Evolutionary conservation across 37 sponge, comb jelly and placozoan genomes (phyloP).

Genomic region (Chondrilla cf. caribensis): DNA sequence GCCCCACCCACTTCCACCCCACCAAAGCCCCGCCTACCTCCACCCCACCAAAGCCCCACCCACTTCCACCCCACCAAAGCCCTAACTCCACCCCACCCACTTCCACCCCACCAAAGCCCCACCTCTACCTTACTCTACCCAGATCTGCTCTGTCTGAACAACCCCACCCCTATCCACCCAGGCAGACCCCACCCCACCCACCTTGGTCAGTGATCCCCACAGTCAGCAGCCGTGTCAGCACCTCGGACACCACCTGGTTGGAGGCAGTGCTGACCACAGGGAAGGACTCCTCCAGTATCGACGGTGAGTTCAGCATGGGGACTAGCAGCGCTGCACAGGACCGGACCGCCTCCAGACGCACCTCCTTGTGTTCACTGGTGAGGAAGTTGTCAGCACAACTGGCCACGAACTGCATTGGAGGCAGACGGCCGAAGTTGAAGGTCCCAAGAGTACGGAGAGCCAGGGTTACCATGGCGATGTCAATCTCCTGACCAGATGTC

Average conservation of each 20-base stretch:
- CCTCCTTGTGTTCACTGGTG: slow-evolving; percentile 47
- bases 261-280: slow-evolving; percentile 20
- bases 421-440: slow-evolving; percentile 78
- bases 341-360: slow-evolving; percentile 78
- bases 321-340: slow-evolving; percentile 76
- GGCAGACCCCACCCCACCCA: no score
- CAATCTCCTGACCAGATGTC: slow-evolving; percentile 34
- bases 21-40: no score
- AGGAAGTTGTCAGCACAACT: slow-evolving; percentile 77
- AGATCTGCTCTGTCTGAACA: no score
- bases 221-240: slow-evolving; percentile 71
- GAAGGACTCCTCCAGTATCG: slow-evolving; percentile 20
- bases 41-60: no score
- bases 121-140: no score
- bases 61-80: no score
- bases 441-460: slow-evolving; percentile 79
- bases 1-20: no score
- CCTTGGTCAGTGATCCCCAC: slow-evolving; percentile 89
- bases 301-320: slow-evolving; percentile 61
- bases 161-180: no score
- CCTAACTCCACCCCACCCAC: no score
- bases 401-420: slow-evolving; percentile 77
- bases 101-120: no score
- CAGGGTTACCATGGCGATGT: slow-evolving; percentile 57
- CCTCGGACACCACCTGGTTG: slow-evolving; percentile 77